Evolutionary conservation across 2,113 vertebrate genomes (phyloP), one percentile per base, ranked within the genome.

Genomic region (Plotosus lineatus): DNA sequence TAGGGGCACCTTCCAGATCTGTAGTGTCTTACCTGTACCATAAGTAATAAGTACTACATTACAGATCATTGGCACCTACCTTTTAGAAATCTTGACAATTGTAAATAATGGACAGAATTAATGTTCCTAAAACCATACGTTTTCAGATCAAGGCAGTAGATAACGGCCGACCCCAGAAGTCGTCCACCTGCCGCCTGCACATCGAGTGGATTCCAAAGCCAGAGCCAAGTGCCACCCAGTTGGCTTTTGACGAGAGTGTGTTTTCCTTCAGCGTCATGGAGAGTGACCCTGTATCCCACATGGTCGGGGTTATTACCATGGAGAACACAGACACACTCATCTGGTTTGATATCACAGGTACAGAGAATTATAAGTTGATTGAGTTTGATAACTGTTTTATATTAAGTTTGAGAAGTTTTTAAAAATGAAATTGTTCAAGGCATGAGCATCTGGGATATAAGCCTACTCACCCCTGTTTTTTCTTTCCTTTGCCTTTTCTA

Each of bases 271-370:
- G 96, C 0, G 96, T 99, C 26, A 99, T 99, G 97, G 98, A 99
- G 83, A 98, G 95, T n/a, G 97, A 99, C 86, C 96, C 97, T 0
- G 96, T 99, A 66, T 94, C 96, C 61, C 97, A 99, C 90, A 99
- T 99, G 98, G 95, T 99, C 73, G 97, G 97, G 0, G 95, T 99
- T 1, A 93, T 99, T 77, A 89, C 94, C 87, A 95, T 96, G 5
- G 96, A 99, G 73, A 94, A 95, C 42, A 90, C 91, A 23, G 93
- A 95, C 86, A 92, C 90, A 33, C 92, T 94, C 0, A 92, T 97
- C 58, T 99, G 97, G 98, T 99, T 99, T 91, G 97, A 99, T 89
- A 98, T 99, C 92, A 95, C 92, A 81, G 97, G 98, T 99, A 94
- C 87, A 87, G 68, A 23, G 0, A 31, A 12, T 53, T 53, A 21